Evolutionary conservation across 2,113 vertebrate species (phyloP).

Genomic region (Crotalus viridis): DNA sequence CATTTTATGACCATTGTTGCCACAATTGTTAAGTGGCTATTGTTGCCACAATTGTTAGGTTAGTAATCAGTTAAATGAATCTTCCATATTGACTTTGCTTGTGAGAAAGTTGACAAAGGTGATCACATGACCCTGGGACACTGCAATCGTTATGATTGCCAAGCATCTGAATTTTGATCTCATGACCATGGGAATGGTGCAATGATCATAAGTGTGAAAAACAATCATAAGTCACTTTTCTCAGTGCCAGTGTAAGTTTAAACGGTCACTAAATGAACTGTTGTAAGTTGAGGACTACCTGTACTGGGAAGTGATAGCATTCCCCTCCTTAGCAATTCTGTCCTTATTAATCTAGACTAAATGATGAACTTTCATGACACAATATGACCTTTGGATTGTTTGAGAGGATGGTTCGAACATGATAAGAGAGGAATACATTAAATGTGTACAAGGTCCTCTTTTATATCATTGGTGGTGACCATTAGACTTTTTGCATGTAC

Average conservation of each 20-base stretch:
- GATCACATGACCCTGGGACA: no score
- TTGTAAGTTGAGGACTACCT: not conserved
- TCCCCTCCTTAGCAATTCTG: slow-evolving; percentile 28
- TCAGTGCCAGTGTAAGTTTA: not conserved
- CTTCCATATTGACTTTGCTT: no score
- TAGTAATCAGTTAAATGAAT: not conserved
- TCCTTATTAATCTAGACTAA: slow-evolving; percentile 31
- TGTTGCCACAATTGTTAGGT: not conserved
- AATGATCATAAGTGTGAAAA: not conserved
- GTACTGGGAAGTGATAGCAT: slow-evolving; percentile 6
- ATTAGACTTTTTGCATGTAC: not conserved
- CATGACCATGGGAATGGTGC: no score
- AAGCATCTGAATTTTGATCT: no score
- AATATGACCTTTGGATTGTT: slow-evolving; percentile 4
- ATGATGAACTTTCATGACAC: not conserved
- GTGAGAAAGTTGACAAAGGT: no score
- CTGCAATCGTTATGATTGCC: no score
- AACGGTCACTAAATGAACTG: not conserved
- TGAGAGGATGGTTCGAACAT: slow-evolving; percentile 27
- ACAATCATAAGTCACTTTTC: not conserved
- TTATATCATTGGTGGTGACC: slow-evolving; percentile 39
- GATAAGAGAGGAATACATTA: slow-evolving; percentile 26
- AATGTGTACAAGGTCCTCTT: slow-evolving; percentile 47
- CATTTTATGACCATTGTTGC: not conserved
- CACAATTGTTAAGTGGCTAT: not conserved